Evolutionary conservation across 2,113 vertebrate genomes (phyloP), one percentile per base, ranked within the genome.

Genomic region (Pagrus major): DNA sequence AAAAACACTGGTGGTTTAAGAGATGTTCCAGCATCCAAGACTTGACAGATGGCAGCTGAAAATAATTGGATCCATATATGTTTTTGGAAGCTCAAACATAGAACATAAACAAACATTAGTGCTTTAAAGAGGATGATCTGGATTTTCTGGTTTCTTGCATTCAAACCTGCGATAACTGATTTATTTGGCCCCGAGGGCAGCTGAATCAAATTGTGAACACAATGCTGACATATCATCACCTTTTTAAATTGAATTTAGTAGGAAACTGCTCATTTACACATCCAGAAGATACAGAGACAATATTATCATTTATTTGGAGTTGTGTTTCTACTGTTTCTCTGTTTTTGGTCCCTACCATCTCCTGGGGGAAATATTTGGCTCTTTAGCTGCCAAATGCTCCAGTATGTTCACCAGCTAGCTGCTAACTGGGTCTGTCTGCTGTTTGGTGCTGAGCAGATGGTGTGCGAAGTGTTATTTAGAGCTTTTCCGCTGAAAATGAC

Each of bases 91-190:
- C 18, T 46, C 4, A 15, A 33, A 4, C 47, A 55, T 20, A 37
- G 23, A 46, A 61, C 18, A 52, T 27, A 31, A 56, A 9, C 8
- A 72, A n/a, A 81, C 25, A 74, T 73, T 37, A 41, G 9, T 27
- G 35, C 27, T 42, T n/a, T 59, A 21, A 33, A 39, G 7, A 4
- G 12, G 2, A 29, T 29, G 1, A 23, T 29, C 25, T 74, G 11
- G 8, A 20, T 44, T n/a, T 18, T 7, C 18, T 33, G 6, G 11
- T 63, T 70, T 39, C 31, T 51, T 7, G 9, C 5, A 27, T 25
- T 44, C 5, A 6, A n/a, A 42, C 23, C 35, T 39, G 35, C 5
- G 4, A 9, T 3, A 42, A 23, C 21, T 15, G 25, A 5, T 21
- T 1, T 44, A n/a, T 44, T 4, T 3, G 9, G 55, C 8, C 4